Evolutionary conservation across 2,113 vertebrate genomes (phyloP).

Genomic region (Nothoprocta pentlandii): DNA sequence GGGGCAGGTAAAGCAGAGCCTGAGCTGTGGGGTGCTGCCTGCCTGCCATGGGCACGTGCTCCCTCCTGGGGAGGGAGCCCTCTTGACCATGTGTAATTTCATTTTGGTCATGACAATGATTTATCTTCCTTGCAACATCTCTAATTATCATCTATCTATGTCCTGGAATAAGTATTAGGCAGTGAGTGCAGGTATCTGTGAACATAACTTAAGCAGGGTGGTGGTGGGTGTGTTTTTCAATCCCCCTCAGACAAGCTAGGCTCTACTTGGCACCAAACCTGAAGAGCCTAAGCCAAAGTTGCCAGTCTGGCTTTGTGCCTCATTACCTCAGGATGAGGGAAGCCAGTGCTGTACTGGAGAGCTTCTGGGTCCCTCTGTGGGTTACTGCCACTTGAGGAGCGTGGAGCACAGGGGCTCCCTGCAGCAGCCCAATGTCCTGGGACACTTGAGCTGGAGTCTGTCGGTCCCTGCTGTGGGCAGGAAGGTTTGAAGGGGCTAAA

Average conservation of each 20-base stretch:
- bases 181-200: background rate
- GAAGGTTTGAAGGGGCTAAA: background rate
- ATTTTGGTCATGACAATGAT: background rate
- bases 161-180: background rate
- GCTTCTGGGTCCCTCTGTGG: background rate
- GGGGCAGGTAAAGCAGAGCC: rapidly evolving
- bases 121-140: background rate
- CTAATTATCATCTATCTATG: background rate
- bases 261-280: background rate
- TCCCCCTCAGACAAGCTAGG: background rate
- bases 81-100: background rate
- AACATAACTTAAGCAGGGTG: background rate
- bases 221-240: background rate
- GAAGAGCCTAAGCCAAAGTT: background rate
- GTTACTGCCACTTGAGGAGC: background rate
- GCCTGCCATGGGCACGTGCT: background rate
- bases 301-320: background rate
- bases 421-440: background rate
- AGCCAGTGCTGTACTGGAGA: too few species aligned
- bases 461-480: background rate
- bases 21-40: rapidly evolving
- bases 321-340: background rate
- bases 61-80: background rate
- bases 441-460: background rate
- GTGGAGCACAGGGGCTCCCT: too few species aligned